Evolutionary conservation across 2,113 vertebrate genomes (phyloP).

Genomic region (Aphelocoma coerulescens): DNA sequence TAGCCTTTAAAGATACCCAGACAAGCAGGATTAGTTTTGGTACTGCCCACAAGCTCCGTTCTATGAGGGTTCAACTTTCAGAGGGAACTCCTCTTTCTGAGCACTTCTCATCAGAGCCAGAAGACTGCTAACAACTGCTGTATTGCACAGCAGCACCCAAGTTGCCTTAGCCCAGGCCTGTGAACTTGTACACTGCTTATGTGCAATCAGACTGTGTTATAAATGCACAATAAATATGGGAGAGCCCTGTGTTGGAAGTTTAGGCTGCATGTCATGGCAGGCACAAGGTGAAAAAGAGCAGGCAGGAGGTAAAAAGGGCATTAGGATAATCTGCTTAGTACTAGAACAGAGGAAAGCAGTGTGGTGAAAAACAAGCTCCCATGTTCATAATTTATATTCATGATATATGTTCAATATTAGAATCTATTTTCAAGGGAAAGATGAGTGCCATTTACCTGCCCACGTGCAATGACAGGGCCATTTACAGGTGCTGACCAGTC

Average conservation of each 20-base stretch:
- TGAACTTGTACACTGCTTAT: not conserved
- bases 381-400: not conserved
- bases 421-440: not conserved
- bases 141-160: not conserved
- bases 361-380: not conserved
- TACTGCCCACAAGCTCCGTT: not conserved
- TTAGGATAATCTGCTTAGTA: not conserved
- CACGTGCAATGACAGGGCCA: not conserved
- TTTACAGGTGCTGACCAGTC: not conserved
- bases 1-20: not conserved
- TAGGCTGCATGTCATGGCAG: not conserved
- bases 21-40: not conserved
- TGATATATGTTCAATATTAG: not conserved
- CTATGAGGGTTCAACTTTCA: not conserved
- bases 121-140: not conserved
- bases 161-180: not conserved
- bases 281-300: not conserved
- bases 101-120: not conserved
- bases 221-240: not conserved
- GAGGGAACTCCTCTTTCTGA: not conserved
- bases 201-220: not conserved
- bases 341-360: not conserved
- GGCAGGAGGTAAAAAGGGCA: not conserved
- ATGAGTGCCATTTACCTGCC: not conserved
- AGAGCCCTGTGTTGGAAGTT: no score